These are phyloP conservation scores for Willisornis vidua DNA, from an alignment of 2,113 vertebrate species.

Conservation along the genomic window DNA sequence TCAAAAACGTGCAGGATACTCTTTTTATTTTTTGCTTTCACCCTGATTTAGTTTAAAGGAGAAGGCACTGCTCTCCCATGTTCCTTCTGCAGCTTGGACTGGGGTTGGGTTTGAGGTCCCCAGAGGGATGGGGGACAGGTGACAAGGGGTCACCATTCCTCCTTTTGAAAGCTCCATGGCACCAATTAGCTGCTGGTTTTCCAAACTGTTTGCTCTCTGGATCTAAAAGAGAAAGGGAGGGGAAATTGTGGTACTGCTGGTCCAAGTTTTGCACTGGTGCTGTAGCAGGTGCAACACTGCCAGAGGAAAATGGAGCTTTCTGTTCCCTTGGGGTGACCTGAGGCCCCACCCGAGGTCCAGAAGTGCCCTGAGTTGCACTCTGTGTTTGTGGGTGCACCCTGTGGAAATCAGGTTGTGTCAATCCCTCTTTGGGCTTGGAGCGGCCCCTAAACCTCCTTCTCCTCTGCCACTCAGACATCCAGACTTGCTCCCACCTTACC, in stretches of 20 bases:
- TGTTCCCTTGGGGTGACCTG: background rate
- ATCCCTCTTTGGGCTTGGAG: background rate
- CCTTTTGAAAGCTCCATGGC: background rate
- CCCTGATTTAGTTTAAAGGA: background rate
- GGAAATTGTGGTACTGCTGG: rapidly evolving
- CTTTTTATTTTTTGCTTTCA: background rate
- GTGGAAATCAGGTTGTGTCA: background rate
- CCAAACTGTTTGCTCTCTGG: background rate
- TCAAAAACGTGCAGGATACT: slow-evolving; percentile 27
- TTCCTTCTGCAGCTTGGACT: background rate
- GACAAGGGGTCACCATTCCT: background rate
- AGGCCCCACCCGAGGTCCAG: rapidly evolving
- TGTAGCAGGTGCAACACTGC: background rate
- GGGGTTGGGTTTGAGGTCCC: background rate
- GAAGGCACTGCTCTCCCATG: background rate
- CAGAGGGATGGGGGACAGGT: background rate
- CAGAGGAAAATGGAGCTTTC: background rate
- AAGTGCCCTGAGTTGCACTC: rapidly evolving
- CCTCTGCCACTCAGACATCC: background rate
- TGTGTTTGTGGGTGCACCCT: background rate
- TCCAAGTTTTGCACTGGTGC: background rate
- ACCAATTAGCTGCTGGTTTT: background rate
- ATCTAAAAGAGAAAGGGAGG: background rate
- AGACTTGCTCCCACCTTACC: background rate
- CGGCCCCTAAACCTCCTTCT: background rate